Conservation (phyloP, 2,888 invertebrate genomes). For the Penaeus monodon region DNA sequence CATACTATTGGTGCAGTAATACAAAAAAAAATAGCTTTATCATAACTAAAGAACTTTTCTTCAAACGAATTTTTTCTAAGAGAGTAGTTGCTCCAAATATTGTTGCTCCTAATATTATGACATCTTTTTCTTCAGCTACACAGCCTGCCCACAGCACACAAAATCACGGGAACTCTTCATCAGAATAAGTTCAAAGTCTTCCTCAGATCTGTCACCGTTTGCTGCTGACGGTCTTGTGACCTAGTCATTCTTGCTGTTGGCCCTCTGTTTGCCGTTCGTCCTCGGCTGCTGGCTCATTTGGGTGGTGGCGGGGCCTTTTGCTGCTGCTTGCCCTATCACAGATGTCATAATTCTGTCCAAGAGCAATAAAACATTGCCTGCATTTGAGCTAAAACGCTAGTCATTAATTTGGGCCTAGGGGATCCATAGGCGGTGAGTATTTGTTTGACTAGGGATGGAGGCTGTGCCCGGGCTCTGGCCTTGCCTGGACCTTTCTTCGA, state of each 20-base stretch:
- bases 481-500: conserved; percentile 36
- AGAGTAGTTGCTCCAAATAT: conserved; percentile 13
- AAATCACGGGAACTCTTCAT: conserved; percentile 57
- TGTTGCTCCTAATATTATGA: background rate
- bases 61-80: background rate
- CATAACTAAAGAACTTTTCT: conserved; percentile 4
- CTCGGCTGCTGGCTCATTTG: conserved; percentile 16
- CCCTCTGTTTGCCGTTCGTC: conserved; percentile 26
- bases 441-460: background rate
- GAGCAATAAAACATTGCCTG: conserved; percentile 51
- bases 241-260: conserved; percentile 53
- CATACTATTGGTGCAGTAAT: conserved; percentile 6
- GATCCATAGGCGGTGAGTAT: conserved; percentile 15
- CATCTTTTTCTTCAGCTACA: conserved; percentile 12
- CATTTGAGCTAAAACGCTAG: conserved; percentile 54
- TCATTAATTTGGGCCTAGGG: conserved; percentile 52
- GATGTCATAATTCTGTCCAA: conserved; percentile 60
- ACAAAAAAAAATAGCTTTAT: conserved; percentile 15
- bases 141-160: conserved; percentile 12
- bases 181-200: conserved; percentile 60
- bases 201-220: conserved; percentile 43
- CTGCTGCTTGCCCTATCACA: conserved; percentile 53
- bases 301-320: conserved; percentile 3
- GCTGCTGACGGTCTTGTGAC: conserved; percentile 40
- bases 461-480: conserved; percentile 27